These are phyloP conservation scores for Andrena cerasifolii DNA, from an alignment of 1,140 invertebrate species.

Conservation along the genomic window DNA sequence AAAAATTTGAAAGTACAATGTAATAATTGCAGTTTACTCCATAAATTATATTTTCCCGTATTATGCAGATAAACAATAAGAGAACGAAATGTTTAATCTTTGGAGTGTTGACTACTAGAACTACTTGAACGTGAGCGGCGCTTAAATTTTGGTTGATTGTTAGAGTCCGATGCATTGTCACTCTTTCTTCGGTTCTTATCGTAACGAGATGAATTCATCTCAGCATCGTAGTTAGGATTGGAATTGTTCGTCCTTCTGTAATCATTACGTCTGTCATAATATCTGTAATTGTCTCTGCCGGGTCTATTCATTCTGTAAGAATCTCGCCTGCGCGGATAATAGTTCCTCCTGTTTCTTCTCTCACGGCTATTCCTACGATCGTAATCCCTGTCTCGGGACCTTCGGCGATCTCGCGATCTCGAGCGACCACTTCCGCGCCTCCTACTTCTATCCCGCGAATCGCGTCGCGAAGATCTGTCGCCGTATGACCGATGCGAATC, in stretches of 20 bases:
- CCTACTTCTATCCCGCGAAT: constrained; percentile 68
- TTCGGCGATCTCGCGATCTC: constrained; percentile 73
- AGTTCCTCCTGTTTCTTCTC: constrained; percentile 68
- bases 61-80: constrained; percentile 7
- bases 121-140: constrained; percentile 74
- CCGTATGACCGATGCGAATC: constrained; percentile 62
- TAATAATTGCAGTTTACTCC: constrained; percentile 1
- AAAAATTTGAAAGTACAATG: constrained; percentile 2
- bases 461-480: constrained; percentile 63
- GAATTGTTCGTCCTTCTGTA: constrained; percentile 62
- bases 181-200: constrained; percentile 59
- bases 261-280: constrained; percentile 65
- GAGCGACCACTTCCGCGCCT: constrained; percentile 68
- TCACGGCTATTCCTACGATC: constrained; percentile 71
- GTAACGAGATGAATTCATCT: constrained; percentile 43
- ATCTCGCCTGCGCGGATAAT: constrained; percentile 70
- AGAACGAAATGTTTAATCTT: constrained; percentile 62
- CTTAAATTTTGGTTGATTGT: constrained; percentile 73
- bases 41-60: constrained; percentile 26
- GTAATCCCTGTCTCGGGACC: constrained; percentile 68
- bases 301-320: constrained; percentile 61
- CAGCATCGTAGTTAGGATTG: constrained; percentile 63
- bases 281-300: constrained; percentile 65
- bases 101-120: constrained; percentile 74
- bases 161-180: constrained; percentile 47